Base-by-base conservation (phyloP, 1,140 invertebrate genomes). In the Drosophila albomicans region DNA sequence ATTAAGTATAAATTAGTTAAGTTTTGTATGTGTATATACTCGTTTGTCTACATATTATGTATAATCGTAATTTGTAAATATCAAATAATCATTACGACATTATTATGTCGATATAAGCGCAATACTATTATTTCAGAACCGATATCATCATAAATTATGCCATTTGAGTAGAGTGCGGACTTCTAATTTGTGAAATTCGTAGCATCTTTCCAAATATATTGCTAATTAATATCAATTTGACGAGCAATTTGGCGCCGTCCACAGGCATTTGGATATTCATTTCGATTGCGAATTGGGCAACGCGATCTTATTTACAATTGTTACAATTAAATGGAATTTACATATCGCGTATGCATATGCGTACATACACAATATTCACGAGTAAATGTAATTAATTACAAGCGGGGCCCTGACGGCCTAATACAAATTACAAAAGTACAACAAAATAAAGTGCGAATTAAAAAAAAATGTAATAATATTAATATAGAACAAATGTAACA, bases 1-100 rank as follows among this genome's bases (percentile, higher is more conserved):
- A 82, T 78, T 82, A 84, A 80, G 51, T 89, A 89, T 88, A 89
- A 88, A 88, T 89, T 88, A 88, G 67, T 80, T 88, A 89, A 75
- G 77, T 61, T 70, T 63, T 51, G 15, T 68, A 54, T 78, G 35
- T 75, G 52, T 79, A 54, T 71, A 79, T 77, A 66, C 79, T 45
- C 75, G 68, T 56, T 25, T 41, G 63, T 75, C 52, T 82, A 73
- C 58, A 66, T 72, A 62, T 58, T 70, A 67, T 67, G 11, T 61
- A 16, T 69, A 69, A 56, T 67, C 73, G 81, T 73, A 78, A 72
- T 84, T 84, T 80, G 79, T 82, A 87, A 88, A 88, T 88, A 84
- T 89, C 80, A 87, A 88, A 78, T 79, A 79, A 76, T 87, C 68
- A 67, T 72, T 82, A 72, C 16, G 71, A 73, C 70, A 81, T 72